Conservation (phyloP, 2,888 invertebrate genomes). For the Dysmachus trigonus region DNA sequence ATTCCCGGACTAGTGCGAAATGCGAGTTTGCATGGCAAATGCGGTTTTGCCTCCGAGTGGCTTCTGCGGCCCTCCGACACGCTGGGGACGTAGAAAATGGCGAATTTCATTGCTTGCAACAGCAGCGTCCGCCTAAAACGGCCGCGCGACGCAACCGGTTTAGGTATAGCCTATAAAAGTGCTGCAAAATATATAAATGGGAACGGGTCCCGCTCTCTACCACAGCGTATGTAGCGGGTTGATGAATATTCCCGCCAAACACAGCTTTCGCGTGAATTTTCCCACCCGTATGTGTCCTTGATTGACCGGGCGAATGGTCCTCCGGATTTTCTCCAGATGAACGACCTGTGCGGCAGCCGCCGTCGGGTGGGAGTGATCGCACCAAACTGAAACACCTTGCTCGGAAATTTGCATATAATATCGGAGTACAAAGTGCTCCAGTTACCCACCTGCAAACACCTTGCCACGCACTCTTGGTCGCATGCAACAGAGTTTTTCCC, state of each 20-base stretch:
- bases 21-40: conserved; percentile 25
- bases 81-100: conserved; percentile 6
- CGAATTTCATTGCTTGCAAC: conserved; percentile 11
- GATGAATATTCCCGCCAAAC: not conserved
- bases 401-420: conserved; percentile 10
- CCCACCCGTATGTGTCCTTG: not conserved
- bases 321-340: not conserved
- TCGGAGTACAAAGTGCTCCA: conserved; percentile 23
- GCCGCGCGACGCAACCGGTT: conserved; percentile 2
- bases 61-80: not conserved
- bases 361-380: not conserved
- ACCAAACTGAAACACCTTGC: not conserved
- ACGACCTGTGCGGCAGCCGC: not conserved
- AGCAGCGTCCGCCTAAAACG: conserved; percentile 19
- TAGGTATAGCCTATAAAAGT: not conserved
- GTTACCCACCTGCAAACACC: conserved; percentile 20
- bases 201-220: not conserved
- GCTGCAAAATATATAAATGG: not conserved
- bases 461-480: conserved; percentile 14
- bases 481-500: not conserved
- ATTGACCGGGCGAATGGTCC: not conserved
- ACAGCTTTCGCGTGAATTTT: not conserved
- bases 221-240: not conserved
- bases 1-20: conserved; percentile 5
- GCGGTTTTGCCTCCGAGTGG: not conserved